Percentiles rank a stretch among this genome's conserved stretches.
Evolutionary conservation across 2,113 vertebrate species (phyloP).

Genomic region (Lagenorhynchus albirostris): DNA sequence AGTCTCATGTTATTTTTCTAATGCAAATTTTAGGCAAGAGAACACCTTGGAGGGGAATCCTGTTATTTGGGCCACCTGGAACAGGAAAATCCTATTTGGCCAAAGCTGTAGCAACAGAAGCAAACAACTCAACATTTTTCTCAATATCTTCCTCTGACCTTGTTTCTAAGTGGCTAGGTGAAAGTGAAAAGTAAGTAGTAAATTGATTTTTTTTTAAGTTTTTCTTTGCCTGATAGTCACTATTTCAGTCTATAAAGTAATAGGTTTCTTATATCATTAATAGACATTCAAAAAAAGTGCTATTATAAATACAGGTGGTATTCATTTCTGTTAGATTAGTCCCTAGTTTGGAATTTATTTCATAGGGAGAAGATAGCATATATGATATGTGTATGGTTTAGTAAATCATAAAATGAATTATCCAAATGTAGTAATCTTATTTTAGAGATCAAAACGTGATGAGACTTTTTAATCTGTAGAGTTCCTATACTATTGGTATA

Average conservation of each 20-base stretch:
- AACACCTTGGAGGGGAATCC: constrained; percentile 97
- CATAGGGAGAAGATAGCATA: neutral
- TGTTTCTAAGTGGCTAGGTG: constrained; percentile 98
- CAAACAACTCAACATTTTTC: constrained; percentile 99
- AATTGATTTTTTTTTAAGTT: neutral
- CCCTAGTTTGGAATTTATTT: neutral
- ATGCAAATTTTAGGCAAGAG: constrained; percentile 89
- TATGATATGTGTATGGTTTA: neutral
- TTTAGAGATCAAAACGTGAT: neutral
- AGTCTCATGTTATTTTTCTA: constrained; percentile 13
- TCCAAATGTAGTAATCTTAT: neutral
- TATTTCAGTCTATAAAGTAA: neutral
- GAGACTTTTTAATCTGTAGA: neutral
- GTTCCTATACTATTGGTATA: neutral
- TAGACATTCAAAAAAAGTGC: neutral
- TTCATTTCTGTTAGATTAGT: neutral
- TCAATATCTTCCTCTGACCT: constrained; percentile 97
- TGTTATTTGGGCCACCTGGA: constrained; percentile 97
- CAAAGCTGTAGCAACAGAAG: constrained; percentile 98
- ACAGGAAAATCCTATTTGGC: constrained; percentile 98
- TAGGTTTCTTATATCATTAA: neutral
- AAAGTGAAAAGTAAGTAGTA: constrained; percentile 96
- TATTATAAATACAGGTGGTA: neutral
- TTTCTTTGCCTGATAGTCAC: neutral
- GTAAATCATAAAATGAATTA: neutral